These are phyloP conservation scores for Eupeodes corollae DNA, from an alignment of 1,140 invertebrate genomes.

Conservation along the genomic window DNA sequence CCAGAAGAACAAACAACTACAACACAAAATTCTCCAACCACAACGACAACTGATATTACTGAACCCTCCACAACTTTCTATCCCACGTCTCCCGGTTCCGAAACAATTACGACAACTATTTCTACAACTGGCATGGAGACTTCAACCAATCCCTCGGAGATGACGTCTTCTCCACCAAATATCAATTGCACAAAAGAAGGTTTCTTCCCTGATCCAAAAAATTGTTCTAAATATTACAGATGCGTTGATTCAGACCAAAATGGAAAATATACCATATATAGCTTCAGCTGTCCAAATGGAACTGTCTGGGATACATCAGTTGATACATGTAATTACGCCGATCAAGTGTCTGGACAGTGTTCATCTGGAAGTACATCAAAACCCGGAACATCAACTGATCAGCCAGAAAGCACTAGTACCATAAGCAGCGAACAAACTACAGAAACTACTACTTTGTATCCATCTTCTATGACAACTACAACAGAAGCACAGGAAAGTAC, in stretches of 20 bases:
- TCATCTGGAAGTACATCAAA: slow-evolving; percentile 12
- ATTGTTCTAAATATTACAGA: slow-evolving; percentile 58
- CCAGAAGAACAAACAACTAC: slow-evolving; percentile 7
- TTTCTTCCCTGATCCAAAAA: slow-evolving; percentile 28
- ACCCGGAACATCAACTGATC: slow-evolving; percentile 6
- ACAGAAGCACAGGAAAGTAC: slow-evolving; percentile 2
- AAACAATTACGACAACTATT: slow-evolving; percentile 3
- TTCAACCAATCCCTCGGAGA: slow-evolving; percentile 12
- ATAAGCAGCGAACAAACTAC: slow-evolving; percentile 4
- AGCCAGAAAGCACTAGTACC: too few species aligned
- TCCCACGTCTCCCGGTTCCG: slow-evolving; percentile 9
- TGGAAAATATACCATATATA: slow-evolving; percentile 43
- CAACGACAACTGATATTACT: slow-evolving; percentile 3
- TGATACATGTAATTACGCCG: slow-evolving; percentile 47
- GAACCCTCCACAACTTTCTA: slow-evolving; percentile 2
- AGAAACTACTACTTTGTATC: slow-evolving; percentile 16
- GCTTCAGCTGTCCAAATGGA: slow-evolving; percentile 50
- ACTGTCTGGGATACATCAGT: slow-evolving; percentile 52
- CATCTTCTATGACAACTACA: slow-evolving; percentile 8
- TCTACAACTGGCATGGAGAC: slow-evolving; percentile 9
- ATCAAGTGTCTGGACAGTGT: slow-evolving; percentile 25
- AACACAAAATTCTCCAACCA: slow-evolving; percentile 14
- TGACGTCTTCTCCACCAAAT: slow-evolving; percentile 15
- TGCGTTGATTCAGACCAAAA: slow-evolving; percentile 46
- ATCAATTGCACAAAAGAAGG: slow-evolving; percentile 22